Percentiles rank a stretch among this genome's conserved stretches.
Evolutionary conservation across 2,888 invertebrate genomes (phyloP).

Genomic region (Macaria liturata): DNA sequence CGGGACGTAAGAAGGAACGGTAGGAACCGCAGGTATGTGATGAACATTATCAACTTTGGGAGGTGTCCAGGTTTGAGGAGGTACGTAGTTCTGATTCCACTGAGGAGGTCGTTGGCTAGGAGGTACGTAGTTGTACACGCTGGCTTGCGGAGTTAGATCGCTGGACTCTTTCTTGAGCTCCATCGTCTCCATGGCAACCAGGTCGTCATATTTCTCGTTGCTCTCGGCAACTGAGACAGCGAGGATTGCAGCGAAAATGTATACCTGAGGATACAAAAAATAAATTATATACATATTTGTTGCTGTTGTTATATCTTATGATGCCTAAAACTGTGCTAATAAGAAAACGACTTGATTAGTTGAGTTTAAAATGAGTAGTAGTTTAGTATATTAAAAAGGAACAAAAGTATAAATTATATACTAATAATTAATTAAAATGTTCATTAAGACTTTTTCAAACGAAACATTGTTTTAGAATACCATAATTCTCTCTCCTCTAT

Average conservation of each 20-base stretch:
- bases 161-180: slow-evolving; percentile 51
- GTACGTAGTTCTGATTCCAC: slow-evolving; percentile 40
- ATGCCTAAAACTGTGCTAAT: no score
- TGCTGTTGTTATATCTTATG: no score
- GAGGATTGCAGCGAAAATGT: slow-evolving; percentile 56
- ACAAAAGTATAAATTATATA: no score
- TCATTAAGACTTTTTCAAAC: background rate
- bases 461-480: background rate
- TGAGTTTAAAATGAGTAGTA: no score
- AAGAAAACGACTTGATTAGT: no score
- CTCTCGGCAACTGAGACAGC: slow-evolving; percentile 61
- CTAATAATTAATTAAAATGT: no score
- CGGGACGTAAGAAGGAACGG: slow-evolving; percentile 12
- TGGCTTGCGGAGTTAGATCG: slow-evolving; percentile 46
- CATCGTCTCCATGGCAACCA: slow-evolving; percentile 54
- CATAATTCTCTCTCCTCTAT: no score
- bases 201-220: slow-evolving; percentile 53
- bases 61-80: slow-evolving; percentile 30
- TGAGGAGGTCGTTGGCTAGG: slow-evolving; percentile 41
- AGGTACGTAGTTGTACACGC: slow-evolving; percentile 50
- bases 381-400: no score
- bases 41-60: slow-evolving; percentile 17
- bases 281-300: background rate
- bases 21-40: background rate
- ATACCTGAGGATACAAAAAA: slow-evolving; percentile 48